phyloP scores from a whole-genome alignment of 53 echinoderm and acorn worm genomes.

The Apostichopus leukothele region DNA sequence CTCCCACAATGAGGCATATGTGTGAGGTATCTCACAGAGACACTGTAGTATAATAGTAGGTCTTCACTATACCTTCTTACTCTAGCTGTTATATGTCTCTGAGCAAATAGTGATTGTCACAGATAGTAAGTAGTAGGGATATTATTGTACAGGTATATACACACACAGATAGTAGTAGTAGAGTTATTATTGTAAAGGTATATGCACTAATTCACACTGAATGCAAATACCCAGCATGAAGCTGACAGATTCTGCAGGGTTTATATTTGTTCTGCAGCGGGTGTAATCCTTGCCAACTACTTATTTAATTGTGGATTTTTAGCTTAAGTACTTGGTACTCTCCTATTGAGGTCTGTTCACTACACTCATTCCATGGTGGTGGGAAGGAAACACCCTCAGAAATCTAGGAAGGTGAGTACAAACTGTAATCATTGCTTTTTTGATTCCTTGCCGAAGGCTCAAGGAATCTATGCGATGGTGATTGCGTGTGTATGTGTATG shows the following conservation, averaged over 20 bases:
- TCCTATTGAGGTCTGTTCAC: neutral
- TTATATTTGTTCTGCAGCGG: neutral
- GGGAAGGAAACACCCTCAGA: neutral
- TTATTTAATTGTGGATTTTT: neutral
- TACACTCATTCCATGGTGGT: neutral
- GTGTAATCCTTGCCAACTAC: neutral
- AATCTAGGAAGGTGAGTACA: neutral
- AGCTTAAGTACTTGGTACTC: neutral
- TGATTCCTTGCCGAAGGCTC: no score
- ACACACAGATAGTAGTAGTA: neutral
- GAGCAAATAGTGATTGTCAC: neutral
- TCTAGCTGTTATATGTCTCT: neutral
- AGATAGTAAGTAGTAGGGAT: neutral
- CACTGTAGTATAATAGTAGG: neutral
- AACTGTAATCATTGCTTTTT: neutral
- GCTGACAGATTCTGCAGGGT: neutral
- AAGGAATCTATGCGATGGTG: no score
- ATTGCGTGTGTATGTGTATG: no score
- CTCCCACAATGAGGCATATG: neutral
- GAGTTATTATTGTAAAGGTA: neutral
- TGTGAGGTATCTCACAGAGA: neutral
- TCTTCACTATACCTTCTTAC: neutral
- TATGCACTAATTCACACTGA: neutral
- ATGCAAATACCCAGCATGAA: neutral
- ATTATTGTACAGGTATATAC: neutral